Conservation (phyloP, 2,888 invertebrate species). For the Sesia bembeciformis region DNA sequence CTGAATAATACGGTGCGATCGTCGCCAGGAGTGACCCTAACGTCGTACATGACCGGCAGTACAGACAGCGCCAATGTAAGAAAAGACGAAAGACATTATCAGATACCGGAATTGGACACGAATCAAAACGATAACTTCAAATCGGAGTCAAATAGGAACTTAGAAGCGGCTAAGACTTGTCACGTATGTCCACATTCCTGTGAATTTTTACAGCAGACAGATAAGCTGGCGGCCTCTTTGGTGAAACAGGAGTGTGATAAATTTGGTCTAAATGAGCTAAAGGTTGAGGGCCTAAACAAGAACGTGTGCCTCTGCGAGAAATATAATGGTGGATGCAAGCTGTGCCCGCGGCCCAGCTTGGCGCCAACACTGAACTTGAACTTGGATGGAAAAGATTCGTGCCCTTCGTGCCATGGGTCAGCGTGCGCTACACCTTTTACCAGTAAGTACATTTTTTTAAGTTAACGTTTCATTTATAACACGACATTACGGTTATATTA, state of each 20-base stretch:
- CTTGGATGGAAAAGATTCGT: constrained; percentile 41
- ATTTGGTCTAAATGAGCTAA: constrained; percentile 58
- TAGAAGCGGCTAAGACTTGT: constrained; percentile 28
- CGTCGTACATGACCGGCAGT: constrained; percentile 55
- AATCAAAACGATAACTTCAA: constrained; percentile 44
- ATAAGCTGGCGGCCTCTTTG: constrained; percentile 39
- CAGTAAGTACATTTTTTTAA: constrained; percentile 31
- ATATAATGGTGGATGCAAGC: constrained; percentile 63
- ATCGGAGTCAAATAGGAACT: constrained; percentile 39
- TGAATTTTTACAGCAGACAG: constrained; percentile 38
- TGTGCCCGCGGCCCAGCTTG: constrained; percentile 48
- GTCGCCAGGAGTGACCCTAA: constrained; percentile 58
- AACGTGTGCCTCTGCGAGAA: constrained; percentile 58
- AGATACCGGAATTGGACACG: constrained; percentile 32
- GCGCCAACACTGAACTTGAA: constrained; percentile 27
- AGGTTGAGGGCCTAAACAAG: constrained; percentile 47
- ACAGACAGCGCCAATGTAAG: constrained; percentile 27
- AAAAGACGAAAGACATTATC: constrained; percentile 28
- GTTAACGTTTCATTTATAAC: too few species aligned
- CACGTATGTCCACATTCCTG: constrained; percentile 47
- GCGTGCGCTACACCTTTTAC: constrained; percentile 37
- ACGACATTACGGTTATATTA: too few species aligned
- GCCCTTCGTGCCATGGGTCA: constrained; percentile 37
- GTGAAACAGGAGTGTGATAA: constrained; percentile 40
- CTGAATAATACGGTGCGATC: constrained; percentile 57